phyloP scores from a whole-genome alignment of 2,888 invertebrate species.

The Prosapia bicincta region DNA sequence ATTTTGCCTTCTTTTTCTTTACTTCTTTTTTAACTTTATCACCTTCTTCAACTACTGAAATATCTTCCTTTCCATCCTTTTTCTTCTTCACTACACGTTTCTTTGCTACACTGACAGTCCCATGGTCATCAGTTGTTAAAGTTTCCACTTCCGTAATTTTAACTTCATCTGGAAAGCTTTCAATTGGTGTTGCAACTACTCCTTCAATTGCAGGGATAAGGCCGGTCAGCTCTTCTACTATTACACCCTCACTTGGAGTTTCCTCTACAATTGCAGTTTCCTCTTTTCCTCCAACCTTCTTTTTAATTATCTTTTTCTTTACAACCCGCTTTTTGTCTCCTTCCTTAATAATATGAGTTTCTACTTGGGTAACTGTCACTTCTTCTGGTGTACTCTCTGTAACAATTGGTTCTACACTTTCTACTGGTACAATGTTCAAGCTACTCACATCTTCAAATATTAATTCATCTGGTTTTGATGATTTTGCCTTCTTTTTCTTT shows the following conservation, averaged over 20 bases:
- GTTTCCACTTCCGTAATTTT: slow-evolving; percentile 7
- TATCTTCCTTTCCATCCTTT: background rate
- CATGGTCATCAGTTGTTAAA: slow-evolving; percentile 39
- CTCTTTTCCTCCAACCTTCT: slow-evolving; percentile 17
- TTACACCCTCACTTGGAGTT: slow-evolving; percentile 45
- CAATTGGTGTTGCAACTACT: background rate
- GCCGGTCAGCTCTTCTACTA: slow-evolving; percentile 32
- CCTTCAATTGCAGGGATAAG: slow-evolving; percentile 7
- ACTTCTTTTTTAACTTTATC: slow-evolving; percentile 41
- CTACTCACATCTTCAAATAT: slow-evolving; percentile 9
- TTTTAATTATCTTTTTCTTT: slow-evolving; percentile 22
- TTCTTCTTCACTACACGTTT: slow-evolving; percentile 27
- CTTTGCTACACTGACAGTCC: slow-evolving; percentile 13
- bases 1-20: slow-evolving; percentile 36
- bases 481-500: slow-evolving; percentile 7
- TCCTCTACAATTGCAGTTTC: slow-evolving; percentile 46
- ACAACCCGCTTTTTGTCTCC: slow-evolving; percentile 12
- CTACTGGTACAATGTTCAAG: slow-evolving; percentile 20
- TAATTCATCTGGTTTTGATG: slow-evolving; percentile 11
- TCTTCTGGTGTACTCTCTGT: slow-evolving; percentile 27
- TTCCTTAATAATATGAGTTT: slow-evolving; percentile 20
- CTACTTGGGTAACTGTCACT: slow-evolving; percentile 23
- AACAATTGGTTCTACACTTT: slow-evolving; percentile 6
- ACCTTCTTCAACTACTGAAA: slow-evolving; percentile 25
- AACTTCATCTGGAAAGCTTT: slow-evolving; percentile 17